phyloP scores from a whole-genome alignment of 2,797 vertebrate genomes.

The Myotis daubentonii region DNA sequence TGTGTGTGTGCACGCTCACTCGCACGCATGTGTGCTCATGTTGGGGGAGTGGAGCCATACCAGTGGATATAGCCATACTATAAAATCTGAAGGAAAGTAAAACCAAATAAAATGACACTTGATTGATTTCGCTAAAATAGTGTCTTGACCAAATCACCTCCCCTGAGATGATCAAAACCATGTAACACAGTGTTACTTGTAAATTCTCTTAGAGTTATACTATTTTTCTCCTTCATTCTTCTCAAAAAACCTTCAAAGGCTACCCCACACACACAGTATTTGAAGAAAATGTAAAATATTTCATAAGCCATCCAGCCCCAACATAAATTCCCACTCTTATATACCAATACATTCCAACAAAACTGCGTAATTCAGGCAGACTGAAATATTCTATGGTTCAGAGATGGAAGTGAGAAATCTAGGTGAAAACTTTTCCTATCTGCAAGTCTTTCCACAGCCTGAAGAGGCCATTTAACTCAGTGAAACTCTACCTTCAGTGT shows the following conservation, averaged over 20 bases:
- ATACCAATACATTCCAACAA: background rate
- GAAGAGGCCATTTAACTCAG: background rate
- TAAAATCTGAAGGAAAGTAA: background rate
- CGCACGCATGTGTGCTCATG: too few relatives aligned
- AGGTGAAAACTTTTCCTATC: background rate
- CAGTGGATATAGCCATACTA: background rate
- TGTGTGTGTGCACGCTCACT: background rate
- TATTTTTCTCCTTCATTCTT: background rate
- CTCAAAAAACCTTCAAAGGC: background rate
- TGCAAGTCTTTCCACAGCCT: background rate
- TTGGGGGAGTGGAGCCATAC: background rate
- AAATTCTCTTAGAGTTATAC: background rate
- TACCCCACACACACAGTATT: background rate
- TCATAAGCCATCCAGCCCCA: background rate
- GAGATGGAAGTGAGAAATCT: background rate
- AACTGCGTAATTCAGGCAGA: background rate
- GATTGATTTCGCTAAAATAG: background rate
- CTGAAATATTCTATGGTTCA: background rate
- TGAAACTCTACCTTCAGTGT: background rate
- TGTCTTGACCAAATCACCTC: background rate
- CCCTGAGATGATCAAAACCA: background rate
- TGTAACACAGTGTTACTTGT: background rate
- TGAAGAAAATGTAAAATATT: slow-evolving; percentile 26
- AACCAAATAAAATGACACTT: background rate
- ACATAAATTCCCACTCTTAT: background rate